Evolutionary conservation across 1,140 invertebrate species (phyloP).

Genomic region (Goniozus legneri): DNA sequence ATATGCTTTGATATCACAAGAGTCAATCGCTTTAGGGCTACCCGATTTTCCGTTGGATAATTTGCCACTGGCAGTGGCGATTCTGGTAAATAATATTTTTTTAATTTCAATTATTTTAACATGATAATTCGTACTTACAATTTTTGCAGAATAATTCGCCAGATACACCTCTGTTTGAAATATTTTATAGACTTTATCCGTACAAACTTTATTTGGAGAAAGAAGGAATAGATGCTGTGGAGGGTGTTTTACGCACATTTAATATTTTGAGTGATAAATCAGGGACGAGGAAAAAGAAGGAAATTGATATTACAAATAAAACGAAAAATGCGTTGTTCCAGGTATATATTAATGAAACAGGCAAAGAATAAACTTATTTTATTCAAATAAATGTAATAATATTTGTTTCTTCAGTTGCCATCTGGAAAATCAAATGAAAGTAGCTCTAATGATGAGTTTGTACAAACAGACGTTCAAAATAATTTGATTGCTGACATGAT

Average conservation of each 20-base stretch:
- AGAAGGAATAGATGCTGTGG: slow-evolving; percentile 69
- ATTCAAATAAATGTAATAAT: neutral
- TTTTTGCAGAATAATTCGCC: slow-evolving; percentile 68
- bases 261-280: slow-evolving; percentile 44
- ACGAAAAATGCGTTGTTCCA: no score
- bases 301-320: neutral
- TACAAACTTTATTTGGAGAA: slow-evolving; percentile 72
- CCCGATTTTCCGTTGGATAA: slow-evolving; percentile 92
- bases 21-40: slow-evolving; percentile 67
- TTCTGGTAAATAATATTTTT: slow-evolving; percentile 64
- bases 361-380: neutral
- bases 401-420: neutral
- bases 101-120: slow-evolving; percentile 3
- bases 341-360: no score
- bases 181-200: slow-evolving; percentile 79
- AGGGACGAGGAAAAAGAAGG: slow-evolving; percentile 1
- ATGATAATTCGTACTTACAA: neutral
- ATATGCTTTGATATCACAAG: slow-evolving; percentile 69
- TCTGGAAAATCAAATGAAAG: neutral
- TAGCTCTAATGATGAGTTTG: slow-evolving; percentile 32
- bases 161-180: slow-evolving; percentile 60
- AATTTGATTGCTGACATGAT: slow-evolving; percentile 73
- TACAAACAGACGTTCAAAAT: slow-evolving; percentile 79
- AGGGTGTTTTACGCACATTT: slow-evolving; percentile 64
- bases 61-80: slow-evolving; percentile 62